Evolutionary conservation across 2,113 vertebrate genomes (phyloP).

Genomic region (Tragelaphus strepsiceros): DNA sequence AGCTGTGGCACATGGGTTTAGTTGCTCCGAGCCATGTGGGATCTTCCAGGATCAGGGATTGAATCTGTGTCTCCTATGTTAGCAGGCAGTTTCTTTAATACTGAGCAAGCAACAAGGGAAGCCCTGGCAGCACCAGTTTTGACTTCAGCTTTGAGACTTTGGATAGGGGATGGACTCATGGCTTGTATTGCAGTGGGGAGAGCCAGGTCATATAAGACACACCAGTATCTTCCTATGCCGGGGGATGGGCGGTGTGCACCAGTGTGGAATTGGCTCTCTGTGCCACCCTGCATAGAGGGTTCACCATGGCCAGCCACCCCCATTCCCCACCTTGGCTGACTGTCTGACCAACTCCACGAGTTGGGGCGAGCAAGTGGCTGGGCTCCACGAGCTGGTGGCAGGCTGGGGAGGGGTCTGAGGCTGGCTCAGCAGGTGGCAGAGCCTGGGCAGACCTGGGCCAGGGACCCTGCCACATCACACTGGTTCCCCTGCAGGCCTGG

Average conservation of each 20-base stretch:
- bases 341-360: neutral
- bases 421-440: neutral
- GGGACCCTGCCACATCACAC: neutral
- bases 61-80: neutral
- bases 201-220: neutral
- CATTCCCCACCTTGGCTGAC: neutral
- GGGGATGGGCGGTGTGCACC: neutral
- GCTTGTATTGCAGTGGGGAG: neutral
- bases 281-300: neutral
- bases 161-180: neutral
- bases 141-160: neutral
- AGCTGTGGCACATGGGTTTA: neutral
- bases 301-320: neutral
- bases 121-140: neutral
- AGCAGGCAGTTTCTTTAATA: neutral
- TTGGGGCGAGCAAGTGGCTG: neutral
- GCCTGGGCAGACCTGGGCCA: neutral
- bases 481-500: rapidly evolving
- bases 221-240: neutral
- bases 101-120: neutral
- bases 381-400: neutral
- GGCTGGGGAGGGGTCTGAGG: neutral
- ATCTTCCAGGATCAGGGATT: neutral
- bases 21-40: neutral
- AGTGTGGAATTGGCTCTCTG: neutral